Base-by-base conservation (phyloP, 2,888 invertebrate genomes). In the Podabrus alpinus region DNA sequence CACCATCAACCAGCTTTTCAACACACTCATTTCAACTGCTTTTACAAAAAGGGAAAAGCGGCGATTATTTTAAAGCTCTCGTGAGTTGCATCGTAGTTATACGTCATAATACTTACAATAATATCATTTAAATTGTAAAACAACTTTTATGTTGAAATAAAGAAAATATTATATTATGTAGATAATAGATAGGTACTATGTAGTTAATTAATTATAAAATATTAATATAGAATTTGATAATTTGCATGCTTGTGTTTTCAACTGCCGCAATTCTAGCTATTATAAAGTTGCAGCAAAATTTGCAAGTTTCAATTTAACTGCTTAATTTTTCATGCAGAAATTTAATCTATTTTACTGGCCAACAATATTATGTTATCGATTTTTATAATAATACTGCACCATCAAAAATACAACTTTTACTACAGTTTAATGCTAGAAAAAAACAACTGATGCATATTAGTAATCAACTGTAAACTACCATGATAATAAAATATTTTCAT, bases 21-120 rank as follows among this genome's bases (percentile, higher is more conserved):
- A 71, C 70, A 74, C 74, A 68, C 74, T 70, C 71, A 61, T 68
- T 71, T 62, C n/a, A 74, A 71, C 70, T 45, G 71, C 64, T 69
- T 69, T 60, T 13, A 64, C 69, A 21, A 73, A 69, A 69, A 73
- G 59, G 66, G 69, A 68, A 73, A 66, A 73, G 66, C 15, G 73
- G 60, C 61, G 71, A 45, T 45, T 45, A 70, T 70, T 74, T 74
- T 71, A 74, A 74, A 74, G 45, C 45, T 45, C 45, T 45, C n/a
- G 45, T n/a, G 45, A 45, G 7, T 45, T 45, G 5, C 21, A 24
- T 24, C 21, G 21, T 24, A 24, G 5, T 24, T 45, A 45, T n/a
- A n/a, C n/a, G n/a, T n/a, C 45, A 1, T 45, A 45, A 1, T 7
- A 7, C n/a, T 9, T 7, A n/a, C 7, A 45, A 45, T 45, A n/a